Conservation (phyloP, 2,113 vertebrate genomes). For the Lota lota region DNA sequence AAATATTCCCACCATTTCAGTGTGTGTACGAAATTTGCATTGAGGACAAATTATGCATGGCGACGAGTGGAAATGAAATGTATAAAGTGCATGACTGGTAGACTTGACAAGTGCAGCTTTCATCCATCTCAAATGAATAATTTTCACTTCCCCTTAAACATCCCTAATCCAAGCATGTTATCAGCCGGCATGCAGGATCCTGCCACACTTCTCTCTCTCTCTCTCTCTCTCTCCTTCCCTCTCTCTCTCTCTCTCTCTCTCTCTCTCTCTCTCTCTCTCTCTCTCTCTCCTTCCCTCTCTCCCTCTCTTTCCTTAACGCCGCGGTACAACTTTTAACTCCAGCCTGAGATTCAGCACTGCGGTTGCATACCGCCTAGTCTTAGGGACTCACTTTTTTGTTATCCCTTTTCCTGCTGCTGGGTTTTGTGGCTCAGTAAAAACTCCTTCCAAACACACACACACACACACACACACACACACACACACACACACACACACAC, state of each 20-base stretch:
- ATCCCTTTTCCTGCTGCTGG: constrained; percentile 50
- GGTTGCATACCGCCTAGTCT: constrained; percentile 69
- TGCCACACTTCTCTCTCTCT: constrained; percentile 51
- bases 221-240: too few relatives aligned
- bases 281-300: too few relatives aligned
- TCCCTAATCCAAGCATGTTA: constrained; percentile 79
- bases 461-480: constrained; percentile 45
- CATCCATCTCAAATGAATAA: constrained; percentile 80
- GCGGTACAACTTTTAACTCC: constrained; percentile 68
- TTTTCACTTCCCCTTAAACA: constrained; percentile 79
- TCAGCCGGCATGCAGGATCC: constrained; percentile 77
- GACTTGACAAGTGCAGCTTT: constrained; percentile 79
- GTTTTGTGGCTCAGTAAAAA: constrained; percentile 77
- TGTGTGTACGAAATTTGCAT: constrained; percentile 76
- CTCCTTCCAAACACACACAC: constrained; percentile 70
- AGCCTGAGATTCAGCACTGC: constrained; percentile 62
- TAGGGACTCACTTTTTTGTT: constrained; percentile 69
- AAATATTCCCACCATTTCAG: constrained; percentile 68
- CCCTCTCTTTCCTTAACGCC: constrained; percentile 38
- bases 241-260: too few relatives aligned
- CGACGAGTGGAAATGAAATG: constrained; percentile 74
- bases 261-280: too few relatives aligned
- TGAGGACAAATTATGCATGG: constrained; percentile 75
- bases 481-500: neutral
- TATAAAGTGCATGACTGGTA: constrained; percentile 79